phyloP scores from a whole-genome alignment of 2,797 vertebrate genomes.

The Zalophus californianus region DNA sequence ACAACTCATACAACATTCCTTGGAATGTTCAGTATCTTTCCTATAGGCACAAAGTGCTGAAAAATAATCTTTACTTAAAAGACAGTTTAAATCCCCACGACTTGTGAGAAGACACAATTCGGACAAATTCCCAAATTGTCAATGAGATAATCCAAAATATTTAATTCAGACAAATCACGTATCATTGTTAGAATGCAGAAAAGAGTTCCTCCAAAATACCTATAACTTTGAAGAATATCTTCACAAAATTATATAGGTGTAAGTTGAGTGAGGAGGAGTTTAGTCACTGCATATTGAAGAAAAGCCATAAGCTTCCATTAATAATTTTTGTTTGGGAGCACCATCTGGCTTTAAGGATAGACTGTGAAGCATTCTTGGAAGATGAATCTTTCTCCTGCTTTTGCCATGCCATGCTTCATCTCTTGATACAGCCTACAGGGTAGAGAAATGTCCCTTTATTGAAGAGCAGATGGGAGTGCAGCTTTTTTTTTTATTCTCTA shows the following conservation, averaged over 20 bases:
- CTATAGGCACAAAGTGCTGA: neutral
- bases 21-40: neutral
- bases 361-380: neutral
- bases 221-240: neutral
- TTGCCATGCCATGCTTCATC: neutral
- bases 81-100: neutral
- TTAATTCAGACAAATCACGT: neutral
- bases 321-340: neutral
- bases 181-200: neutral
- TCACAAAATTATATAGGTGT: neutral
- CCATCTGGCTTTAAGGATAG: neutral
- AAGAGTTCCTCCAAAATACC: neutral
- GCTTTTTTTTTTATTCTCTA: neutral
- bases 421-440: neutral
- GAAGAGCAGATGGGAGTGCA: neutral
- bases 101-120: neutral
- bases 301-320: neutral
- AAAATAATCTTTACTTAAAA: neutral
- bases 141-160: neutral
- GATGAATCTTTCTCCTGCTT: neutral
- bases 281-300: neutral
- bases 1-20: neutral
- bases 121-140: neutral
- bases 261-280: neutral
- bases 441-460: neutral